Evolutionary conservation across 2,113 vertebrate genomes (phyloP), one percentile per base, ranked within the genome.

Genomic region (Lasiurus borealis): DNA sequence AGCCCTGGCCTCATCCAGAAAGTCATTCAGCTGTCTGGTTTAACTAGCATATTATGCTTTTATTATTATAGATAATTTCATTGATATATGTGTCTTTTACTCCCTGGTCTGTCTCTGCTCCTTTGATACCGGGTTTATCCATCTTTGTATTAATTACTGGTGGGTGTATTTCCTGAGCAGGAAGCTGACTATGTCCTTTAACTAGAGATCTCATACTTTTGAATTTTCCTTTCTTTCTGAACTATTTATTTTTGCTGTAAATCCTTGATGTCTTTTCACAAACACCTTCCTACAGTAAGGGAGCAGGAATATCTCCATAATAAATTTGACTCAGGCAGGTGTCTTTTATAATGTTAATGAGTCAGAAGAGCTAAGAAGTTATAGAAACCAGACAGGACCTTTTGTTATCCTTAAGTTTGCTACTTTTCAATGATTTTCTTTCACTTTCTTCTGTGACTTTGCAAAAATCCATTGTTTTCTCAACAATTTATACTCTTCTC

Each of bases 401-500:
- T 40, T 40, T 40, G 40, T 40, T 40, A 40, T 40, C 40, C 40
- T 3, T 40, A 80, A 88, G 15, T 77, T 82, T 82, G 46, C 31
- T 64, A 19, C 73, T 82, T 85, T 77, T 19, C 64, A 59, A 87
- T 25, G 10, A 36, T 77, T 86, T 82, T 72, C 15, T 23, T 62
- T 23, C 11, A 54, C 14, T 90, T 72, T 36, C 36, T 90, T 27
- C 31, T 93, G 25, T 83, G 82, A 81, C 46, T 80, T 85, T 93
- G 34, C 34, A 82, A 75, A 85, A 85, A 88, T 25, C 31, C n/a
- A 82, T 5, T 40, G n/a, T 52, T 85, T 92, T 90, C 48, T 85
- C 71, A 66, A 10, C 15, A 27, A 15, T 72, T 91, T 29, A 44
- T 36, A 34, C 54, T 66, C 19, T 85, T 85, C 2, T 9, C 59